phyloP scores from a whole-genome alignment of 2,888 invertebrate species.

The Acronicta psi region DNA sequence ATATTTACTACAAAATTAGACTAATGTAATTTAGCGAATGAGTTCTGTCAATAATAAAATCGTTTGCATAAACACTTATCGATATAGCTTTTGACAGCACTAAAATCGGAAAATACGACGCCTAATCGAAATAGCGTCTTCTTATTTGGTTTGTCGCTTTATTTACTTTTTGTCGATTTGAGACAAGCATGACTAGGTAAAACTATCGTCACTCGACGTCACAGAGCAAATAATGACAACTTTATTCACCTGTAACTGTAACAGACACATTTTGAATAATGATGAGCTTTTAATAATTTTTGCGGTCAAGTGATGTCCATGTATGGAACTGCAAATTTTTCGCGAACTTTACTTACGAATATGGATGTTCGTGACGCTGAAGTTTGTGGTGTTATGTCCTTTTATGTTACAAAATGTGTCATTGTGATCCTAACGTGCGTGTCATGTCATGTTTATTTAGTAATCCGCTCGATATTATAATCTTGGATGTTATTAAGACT shows the following conservation, averaged over 20 bases:
- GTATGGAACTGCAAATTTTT: too few relatives aligned
- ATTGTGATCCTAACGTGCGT: too few relatives aligned
- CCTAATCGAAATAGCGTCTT: slow-evolving; percentile 1
- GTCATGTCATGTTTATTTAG: too few relatives aligned
- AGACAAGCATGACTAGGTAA: slow-evolving; percentile 13
- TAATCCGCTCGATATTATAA: too few relatives aligned
- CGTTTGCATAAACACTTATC: slow-evolving; percentile 21
- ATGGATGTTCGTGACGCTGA: too few relatives aligned
- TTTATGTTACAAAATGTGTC: too few relatives aligned
- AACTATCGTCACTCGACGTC: background rate
- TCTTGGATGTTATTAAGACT: too few relatives aligned
- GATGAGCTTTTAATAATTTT: too few relatives aligned
- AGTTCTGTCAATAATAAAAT: background rate
- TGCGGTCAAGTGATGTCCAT: background rate
- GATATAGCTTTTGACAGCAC: background rate
- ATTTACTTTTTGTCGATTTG: slow-evolving; percentile 3
- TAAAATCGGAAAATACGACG: slow-evolving; percentile 19
- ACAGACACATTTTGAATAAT: too few relatives aligned
- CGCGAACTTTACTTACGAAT: too few relatives aligned
- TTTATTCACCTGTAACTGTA: background rate
- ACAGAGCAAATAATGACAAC: slow-evolving; percentile 4
- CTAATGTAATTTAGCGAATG: background rate
- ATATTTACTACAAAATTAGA: background rate
- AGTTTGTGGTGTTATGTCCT: too few relatives aligned
- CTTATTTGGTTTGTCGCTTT: background rate